Conservation (phyloP, 2,797 vertebrate species). For the Tragopan temminckii region DNA sequence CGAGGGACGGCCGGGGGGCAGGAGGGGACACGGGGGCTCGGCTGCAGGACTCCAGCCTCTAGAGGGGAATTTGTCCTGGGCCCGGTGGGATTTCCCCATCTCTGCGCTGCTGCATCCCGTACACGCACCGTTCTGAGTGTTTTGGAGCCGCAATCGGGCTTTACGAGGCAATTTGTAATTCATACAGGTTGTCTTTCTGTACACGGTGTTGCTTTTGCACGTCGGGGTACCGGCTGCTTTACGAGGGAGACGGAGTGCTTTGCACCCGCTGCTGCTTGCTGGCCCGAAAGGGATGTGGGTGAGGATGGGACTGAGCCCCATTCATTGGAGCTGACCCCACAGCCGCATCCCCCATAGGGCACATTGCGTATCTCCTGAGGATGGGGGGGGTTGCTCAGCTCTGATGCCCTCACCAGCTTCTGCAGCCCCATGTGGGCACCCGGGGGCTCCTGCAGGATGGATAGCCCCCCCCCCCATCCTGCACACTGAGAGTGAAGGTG, state of each 20-base stretch:
- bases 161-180: conserved; percentile 75
- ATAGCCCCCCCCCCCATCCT: no score
- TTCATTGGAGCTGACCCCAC: neutral
- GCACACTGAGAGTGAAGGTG: neutral
- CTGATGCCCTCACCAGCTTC: neutral
- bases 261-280: conserved; percentile 48
- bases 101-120: neutral
- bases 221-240: conserved; percentile 69
- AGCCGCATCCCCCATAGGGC: neutral
- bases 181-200: conserved; percentile 76
- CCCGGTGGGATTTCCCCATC: neutral
- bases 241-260: conserved; percentile 65
- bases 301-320: conserved; percentile 31
- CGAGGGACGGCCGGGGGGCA: conserved; percentile 33
- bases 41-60: neutral
- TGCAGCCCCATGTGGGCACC: neutral
- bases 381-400: neutral
- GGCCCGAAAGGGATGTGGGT: conserved; percentile 15
- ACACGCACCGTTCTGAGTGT: neutral
- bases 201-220: conserved; percentile 80
- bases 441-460: neutral
- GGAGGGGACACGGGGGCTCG: neutral
- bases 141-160: conserved; percentile 72
- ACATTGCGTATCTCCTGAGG: no score
- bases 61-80: neutral